Percentiles rank a stretch among this genome's conserved stretches.
Conservation (phyloP, 2,888 invertebrate genomes). For the Galeruca laticollis region DNA sequence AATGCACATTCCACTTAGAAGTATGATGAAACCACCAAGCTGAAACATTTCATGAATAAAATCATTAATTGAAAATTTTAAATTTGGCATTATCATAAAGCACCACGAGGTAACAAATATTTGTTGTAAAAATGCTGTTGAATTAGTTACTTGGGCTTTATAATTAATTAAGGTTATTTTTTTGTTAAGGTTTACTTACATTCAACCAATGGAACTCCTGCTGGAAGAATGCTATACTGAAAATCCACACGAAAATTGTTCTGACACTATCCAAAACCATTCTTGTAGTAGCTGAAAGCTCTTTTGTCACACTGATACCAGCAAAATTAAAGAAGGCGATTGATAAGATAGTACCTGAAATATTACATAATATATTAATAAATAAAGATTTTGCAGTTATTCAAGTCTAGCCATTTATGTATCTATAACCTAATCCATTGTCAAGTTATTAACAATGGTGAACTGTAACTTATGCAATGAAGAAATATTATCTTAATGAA, state of each 20-base stretch:
- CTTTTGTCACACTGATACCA: slow-evolving; percentile 84
- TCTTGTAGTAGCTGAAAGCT: slow-evolving; percentile 81
- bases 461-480: neutral
- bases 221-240: slow-evolving; percentile 81
- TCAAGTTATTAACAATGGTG: neutral
- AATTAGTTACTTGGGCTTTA: too few species aligned
- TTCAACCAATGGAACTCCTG: slow-evolving; percentile 85
- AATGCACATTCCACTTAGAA: slow-evolving; percentile 84
- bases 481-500: neutral
- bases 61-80: neutral
- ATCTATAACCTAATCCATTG: neutral
- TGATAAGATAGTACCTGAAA: slow-evolving; percentile 80
- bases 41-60: slow-evolving; percentile 58
- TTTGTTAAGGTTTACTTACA: slow-evolving; percentile 59
- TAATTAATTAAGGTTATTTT: too few species aligned
- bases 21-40: slow-evolving; percentile 81
- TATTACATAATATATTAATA: neutral
- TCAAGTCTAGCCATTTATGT: neutral
- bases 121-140: too few species aligned
- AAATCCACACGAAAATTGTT: slow-evolving; percentile 90
- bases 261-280: slow-evolving; percentile 67
- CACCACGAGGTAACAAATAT: too few species aligned
- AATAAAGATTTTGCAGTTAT: slow-evolving; percentile 5
- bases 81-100: too few species aligned
- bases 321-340: slow-evolving; percentile 83